Evolutionary conservation across 2,888 invertebrate genomes (phyloP), one percentile per base, ranked within the genome.

Genomic region (Orthosia cruda): DNA sequence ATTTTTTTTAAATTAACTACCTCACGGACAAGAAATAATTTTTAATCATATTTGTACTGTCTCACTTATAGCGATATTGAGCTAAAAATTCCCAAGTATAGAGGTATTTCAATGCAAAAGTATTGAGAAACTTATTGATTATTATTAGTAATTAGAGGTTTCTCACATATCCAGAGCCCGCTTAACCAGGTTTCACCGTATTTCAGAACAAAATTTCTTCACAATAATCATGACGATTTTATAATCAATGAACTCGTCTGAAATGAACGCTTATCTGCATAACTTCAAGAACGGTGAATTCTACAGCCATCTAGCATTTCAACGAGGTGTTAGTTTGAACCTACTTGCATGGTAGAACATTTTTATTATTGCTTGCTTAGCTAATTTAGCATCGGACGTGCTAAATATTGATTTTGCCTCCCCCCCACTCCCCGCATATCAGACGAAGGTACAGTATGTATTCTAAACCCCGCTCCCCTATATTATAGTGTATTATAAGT

Each of bases 221-320:
- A 45, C 59, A 49, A 45, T 23, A 65, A 55, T 18, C 57, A 64
- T 45, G 72, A 64, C 26, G 61, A 40, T 40, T 40, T n/a, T 40
- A 68, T 26, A 12, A 58, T 50, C 47, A 40, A 69, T 45, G 15
- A 64, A 62, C 16, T 63, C 40, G 50, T 77, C 40, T 45, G 12
- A 52, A 70, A 54, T 55, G 50, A 63, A 74, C 58, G 83, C 86
- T 87, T 73, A 62, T 74, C 78, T 84, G 82, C 84, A 80, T 87
- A 83, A 79, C 72, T 73, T 77, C 66, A 76, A 62, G 74, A 83
- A 84, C 85, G 89, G 94, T 95, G 95, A 96, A 95, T 95, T 96
- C 96, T 96, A 92, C 96, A 95, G 94, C 96, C 96, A 95, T 96
- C 94, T 93, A 92, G 92, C 91, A 89, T 91, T 90, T 86, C 82